Evolutionary conservation across 2,797 vertebrate species (phyloP).

Genomic region (Numenius phaeopus): DNA sequence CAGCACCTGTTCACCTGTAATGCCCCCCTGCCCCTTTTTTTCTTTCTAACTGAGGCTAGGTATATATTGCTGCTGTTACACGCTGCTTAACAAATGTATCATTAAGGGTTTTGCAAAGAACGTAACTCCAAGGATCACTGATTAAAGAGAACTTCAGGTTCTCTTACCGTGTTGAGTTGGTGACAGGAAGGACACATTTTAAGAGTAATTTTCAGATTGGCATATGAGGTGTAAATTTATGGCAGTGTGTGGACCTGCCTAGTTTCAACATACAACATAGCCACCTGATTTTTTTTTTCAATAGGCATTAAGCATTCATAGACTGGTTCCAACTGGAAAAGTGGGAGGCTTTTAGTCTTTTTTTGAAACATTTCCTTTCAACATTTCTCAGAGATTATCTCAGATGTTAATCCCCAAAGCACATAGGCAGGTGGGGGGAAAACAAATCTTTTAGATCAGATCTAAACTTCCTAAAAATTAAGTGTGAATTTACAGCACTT

Average conservation of each 20-base stretch:
- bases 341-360: background rate
- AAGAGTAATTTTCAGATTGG: background rate
- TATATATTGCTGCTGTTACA: background rate
- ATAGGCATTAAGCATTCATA: background rate
- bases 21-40: background rate
- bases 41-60: background rate
- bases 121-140: background rate
- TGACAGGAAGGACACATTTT: background rate
- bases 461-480: background rate
- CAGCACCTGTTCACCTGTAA: background rate
- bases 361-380: background rate
- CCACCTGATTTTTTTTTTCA: background rate
- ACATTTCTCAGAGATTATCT: background rate
- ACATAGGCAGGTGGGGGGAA: background rate
- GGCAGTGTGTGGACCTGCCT: background rate
- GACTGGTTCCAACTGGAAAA: background rate
- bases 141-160: background rate
- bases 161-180: background rate
- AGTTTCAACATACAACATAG: background rate
- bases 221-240: background rate
- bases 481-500: background rate
- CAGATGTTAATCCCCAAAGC: background rate
- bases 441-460: background rate
- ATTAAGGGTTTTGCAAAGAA: background rate
- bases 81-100: background rate